Evolutionary conservation across 1,140 invertebrate genomes (phyloP).

Genomic region (Tetramorium simillimum): DNA sequence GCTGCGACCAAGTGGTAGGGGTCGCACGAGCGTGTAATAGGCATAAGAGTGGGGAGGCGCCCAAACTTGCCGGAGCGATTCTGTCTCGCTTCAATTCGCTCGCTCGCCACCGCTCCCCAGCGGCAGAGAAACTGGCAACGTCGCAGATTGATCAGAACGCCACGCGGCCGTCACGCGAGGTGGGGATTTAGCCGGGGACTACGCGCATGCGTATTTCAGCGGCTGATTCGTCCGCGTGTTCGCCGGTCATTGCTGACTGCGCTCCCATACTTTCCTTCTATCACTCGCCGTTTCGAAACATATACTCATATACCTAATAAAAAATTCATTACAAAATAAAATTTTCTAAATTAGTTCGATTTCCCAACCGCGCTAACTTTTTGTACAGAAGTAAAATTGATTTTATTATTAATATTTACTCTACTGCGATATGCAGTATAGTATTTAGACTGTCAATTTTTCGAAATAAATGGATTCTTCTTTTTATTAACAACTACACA

Average conservation of each 20-base stretch:
- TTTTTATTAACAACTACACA: not conserved
- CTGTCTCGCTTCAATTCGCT: constrained; percentile 46
- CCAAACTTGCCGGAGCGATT: constrained; percentile 27
- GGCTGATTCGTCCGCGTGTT: constrained; percentile 78
- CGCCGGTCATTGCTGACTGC: constrained; percentile 51
- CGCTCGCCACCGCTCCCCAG: constrained; percentile 61
- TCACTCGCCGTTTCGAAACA: not conserved
- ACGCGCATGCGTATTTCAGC: constrained; percentile 78
- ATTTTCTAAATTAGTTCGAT: not conserved
- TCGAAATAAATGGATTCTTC: not conserved
- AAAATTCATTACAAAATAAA: not conserved
- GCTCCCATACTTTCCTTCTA: not conserved
- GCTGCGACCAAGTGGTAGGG: not conserved
- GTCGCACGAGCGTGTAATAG: not conserved
- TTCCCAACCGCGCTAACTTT: no score
- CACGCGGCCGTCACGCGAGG: constrained; percentile 82
- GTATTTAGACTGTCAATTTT: not conserved
- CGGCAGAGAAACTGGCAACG: constrained; percentile 79
- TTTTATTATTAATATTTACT: not conserved
- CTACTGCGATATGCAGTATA: not conserved
- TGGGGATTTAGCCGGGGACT: constrained; percentile 79
- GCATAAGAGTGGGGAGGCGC: not conserved
- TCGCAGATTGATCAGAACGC: constrained; percentile 83
- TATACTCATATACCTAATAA: not conserved
- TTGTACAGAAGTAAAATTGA: not conserved